phyloP scores from a whole-genome alignment of 2,888 invertebrate species.

The Chydorus sphaericus region DNA sequence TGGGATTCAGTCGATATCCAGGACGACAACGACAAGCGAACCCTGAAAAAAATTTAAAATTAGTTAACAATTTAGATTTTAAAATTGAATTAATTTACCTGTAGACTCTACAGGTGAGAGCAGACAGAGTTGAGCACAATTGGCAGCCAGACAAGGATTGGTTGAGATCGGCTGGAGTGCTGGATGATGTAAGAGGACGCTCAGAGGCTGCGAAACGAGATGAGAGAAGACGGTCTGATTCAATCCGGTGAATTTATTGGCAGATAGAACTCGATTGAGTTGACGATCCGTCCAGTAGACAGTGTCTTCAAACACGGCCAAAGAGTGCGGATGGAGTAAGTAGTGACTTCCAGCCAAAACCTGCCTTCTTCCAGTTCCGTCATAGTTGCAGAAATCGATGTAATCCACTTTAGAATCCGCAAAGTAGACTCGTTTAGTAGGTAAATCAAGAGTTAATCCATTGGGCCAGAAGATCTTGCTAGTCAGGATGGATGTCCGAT shows the following conservation, averaged over 20 bases:
- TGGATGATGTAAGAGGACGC: constrained; percentile 89
- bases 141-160: constrained; percentile 54
- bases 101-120: constrained; percentile 52
- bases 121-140: constrained; percentile 82
- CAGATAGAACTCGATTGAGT: constrained; percentile 62
- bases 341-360: constrained; percentile 80
- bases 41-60: constrained; percentile 33
- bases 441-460: constrained; percentile 86
- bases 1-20: constrained; percentile 49
- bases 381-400: constrained; percentile 94
- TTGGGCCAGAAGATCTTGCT: constrained; percentile 98
- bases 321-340: constrained; percentile 82
- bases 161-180: constrained; percentile 71
- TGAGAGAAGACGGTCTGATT: constrained; percentile 91
- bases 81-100: not conserved
- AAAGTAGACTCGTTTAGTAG: constrained; percentile 86
- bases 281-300: constrained; percentile 95
- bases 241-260: constrained; percentile 78
- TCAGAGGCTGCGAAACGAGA: constrained; percentile 83
- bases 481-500: constrained; percentile 66
- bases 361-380: constrained; percentile 78
- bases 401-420: constrained; percentile 94
- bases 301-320: constrained; percentile 89
- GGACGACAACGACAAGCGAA: constrained; percentile 85
- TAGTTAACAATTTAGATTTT: too few relatives aligned